These are phyloP conservation scores for Dasyornis broadbenti DNA, from an alignment of 2,113 vertebrate genomes.

Conservation along the genomic window DNA sequence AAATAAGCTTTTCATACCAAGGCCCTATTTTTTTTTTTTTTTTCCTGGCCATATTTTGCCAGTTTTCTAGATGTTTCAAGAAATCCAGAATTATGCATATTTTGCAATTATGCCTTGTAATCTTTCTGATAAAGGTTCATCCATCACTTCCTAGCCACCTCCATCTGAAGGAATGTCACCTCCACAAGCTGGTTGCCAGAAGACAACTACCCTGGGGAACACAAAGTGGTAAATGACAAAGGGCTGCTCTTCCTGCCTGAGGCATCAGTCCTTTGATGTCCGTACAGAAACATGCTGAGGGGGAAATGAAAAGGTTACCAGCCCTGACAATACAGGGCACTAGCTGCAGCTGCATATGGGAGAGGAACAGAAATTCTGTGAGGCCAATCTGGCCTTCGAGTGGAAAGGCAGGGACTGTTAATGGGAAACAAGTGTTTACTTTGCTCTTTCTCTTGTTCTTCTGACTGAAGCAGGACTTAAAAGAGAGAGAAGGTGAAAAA, in stretches of 20 bases:
- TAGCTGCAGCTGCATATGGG: background rate
- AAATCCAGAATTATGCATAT: background rate
- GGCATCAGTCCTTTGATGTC: background rate
- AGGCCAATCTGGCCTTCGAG: background rate
- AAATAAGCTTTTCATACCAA: background rate
- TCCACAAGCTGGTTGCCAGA: background rate
- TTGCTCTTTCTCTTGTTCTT: background rate
- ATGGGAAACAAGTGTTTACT: background rate
- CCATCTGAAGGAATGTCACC: background rate
- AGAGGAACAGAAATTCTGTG: background rate
- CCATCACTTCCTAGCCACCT: background rate
- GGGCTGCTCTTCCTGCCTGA: background rate
- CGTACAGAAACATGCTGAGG: background rate
- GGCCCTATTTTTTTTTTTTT: too few species aligned
- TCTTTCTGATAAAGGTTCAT: background rate
- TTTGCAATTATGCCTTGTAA: background rate
- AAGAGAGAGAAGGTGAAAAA: conserved; percentile 19
- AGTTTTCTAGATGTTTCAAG: background rate
- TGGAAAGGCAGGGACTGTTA: background rate
- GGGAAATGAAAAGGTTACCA: background rate
- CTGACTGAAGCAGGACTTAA: background rate
- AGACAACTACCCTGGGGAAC: background rate
- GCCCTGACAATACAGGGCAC: background rate
- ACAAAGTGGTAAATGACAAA: background rate
- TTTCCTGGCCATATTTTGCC: background rate